Conservation (phyloP, 2,113 vertebrate genomes). For the Cololabis saira region DNA sequence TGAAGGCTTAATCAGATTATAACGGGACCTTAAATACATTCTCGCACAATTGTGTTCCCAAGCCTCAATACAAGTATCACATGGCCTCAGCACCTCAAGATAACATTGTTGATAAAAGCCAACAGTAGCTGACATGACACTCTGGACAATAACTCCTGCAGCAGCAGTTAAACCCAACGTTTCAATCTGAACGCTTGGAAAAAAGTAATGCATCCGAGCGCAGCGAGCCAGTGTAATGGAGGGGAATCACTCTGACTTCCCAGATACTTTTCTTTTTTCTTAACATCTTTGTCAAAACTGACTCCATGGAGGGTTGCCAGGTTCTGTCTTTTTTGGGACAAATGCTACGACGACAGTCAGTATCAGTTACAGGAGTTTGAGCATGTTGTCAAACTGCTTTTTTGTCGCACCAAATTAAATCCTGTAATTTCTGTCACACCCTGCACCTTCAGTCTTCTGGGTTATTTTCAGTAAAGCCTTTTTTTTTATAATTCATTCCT, state of each 20-base stretch:
- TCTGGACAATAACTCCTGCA: neutral
- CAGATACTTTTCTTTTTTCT: neutral
- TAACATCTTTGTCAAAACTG: no score
- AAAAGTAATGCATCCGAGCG: neutral
- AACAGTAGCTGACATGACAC: neutral
- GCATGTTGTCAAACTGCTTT: neutral
- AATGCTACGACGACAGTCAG: neutral
- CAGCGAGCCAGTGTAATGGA: neutral
- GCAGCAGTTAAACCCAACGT: neutral
- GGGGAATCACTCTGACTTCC: neutral
- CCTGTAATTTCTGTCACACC: no score
- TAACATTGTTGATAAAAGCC: neutral
- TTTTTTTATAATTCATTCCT: no score
- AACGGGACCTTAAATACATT: no score
- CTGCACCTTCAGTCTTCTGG: no score
- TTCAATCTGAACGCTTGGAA: neutral
- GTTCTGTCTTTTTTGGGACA: neutral
- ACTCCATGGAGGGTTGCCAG: no score
- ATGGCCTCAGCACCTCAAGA: no score
- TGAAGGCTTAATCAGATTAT: no score
- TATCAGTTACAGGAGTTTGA: neutral
- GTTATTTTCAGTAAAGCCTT: no score
- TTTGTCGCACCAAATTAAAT: neutral
- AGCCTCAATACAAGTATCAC: no score
- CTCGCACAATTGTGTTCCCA: no score